Evolutionary conservation across 1,140 invertebrate genomes (phyloP), one percentile per base, ranked within the genome.

Genomic region (Drosophila lowei): DNA sequence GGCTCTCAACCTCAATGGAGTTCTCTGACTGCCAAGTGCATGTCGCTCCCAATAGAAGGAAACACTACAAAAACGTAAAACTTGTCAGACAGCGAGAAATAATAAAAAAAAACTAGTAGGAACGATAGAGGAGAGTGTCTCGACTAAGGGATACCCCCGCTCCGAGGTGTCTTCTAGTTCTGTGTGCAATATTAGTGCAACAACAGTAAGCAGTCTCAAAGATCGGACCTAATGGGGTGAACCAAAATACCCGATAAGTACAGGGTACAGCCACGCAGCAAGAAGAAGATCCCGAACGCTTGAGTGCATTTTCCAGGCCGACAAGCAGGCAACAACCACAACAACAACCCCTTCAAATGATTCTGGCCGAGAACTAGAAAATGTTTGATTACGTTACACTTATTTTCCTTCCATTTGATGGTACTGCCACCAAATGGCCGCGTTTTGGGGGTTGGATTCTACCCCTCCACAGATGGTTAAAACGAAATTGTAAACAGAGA

Each of bases 231-330:
- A 25, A 0, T 46, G 57, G 66, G 49, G 59, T 13, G 34, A 13
- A 5, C 34, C 9, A 9, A 34, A 34, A 38, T 38, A 38, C 53
- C 3, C 34, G 3, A 2, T 3, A 3, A 38, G 11, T 13, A 5
- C 11, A 38, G 34, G 34, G 34, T 38, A 38, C 34, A 38, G 34
- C 34, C 34, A 38, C 34, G 34, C 34, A 38, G 34, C 34, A 38
- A 61, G 52, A 48, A 68, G 44, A 61, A 57, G 46, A 72, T 38
- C 58, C 80, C 52, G 66, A 80, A 77, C 81, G 80, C 81, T 85
- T 75, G 77, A 86, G 73, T 85, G 80, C 73, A 81, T 86, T 85
- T 85, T 85, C 77, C 80, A 73, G 81, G 80, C 81, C 73, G 83
- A 80, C 80, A 85, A 48, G 59, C 61, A 54, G 59, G 34, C 57